Percentiles rank a stretch among this genome's conserved stretches.
phyloP scores from a whole-genome alignment of 2,888 invertebrate species.

The Ochropleura plecta region DNA sequence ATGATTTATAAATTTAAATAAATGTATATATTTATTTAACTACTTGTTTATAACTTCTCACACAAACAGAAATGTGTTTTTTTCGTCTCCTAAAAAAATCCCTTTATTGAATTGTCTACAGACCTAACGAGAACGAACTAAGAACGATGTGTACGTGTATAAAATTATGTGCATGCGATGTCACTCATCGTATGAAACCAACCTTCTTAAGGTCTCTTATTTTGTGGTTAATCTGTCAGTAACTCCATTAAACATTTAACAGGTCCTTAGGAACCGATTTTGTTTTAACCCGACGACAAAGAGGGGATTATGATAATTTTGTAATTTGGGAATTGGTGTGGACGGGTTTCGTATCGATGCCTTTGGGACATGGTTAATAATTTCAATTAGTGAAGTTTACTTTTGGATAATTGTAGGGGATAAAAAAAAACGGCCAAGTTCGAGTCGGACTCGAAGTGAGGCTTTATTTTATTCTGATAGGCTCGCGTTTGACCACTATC shows the following conservation, averaged over 20 bases:
- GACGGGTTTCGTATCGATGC: not conserved
- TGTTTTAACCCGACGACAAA: slow-evolving; percentile 34
- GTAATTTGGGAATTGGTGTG: not conserved
- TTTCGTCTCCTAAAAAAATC: too few relatives aligned
- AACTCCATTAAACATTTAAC: slow-evolving; percentile 56
- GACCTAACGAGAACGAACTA: too few relatives aligned
- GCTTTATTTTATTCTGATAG: too few relatives aligned
- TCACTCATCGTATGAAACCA: rapidly evolving
- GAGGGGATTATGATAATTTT: slow-evolving; percentile 42
- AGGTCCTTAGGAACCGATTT: slow-evolving; percentile 52
- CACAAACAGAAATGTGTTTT: too few relatives aligned
- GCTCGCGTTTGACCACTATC: too few relatives aligned
- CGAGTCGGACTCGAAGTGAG: too few relatives aligned
- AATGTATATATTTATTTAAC: too few relatives aligned
- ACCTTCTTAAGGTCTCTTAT: not conserved
- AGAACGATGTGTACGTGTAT: too few relatives aligned
- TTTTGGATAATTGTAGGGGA: not conserved
- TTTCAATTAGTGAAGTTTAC: not conserved
- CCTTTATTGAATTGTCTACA: too few relatives aligned
- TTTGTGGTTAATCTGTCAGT: slow-evolving; percentile 25
- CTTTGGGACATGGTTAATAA: not conserved
- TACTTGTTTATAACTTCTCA: too few relatives aligned
- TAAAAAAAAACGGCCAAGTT: too few relatives aligned
- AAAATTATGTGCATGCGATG: not conserved
- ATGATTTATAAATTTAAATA: too few relatives aligned